These are phyloP conservation scores for Crossaster papposus DNA, from an alignment of 53 echinoderm and acorn worm genomes.

Conservation along the genomic window DNA sequence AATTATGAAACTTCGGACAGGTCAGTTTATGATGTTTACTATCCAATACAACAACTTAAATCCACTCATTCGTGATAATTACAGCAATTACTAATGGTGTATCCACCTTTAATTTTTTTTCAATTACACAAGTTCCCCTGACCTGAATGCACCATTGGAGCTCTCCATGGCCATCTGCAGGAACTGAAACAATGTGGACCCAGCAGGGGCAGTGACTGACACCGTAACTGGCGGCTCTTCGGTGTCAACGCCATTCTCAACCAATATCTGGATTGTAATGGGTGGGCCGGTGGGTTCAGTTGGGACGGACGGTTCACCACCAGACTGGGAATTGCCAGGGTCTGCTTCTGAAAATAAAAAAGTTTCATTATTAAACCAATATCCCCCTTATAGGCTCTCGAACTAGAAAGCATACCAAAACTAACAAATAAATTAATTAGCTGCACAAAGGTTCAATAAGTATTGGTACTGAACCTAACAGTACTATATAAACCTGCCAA, in stretches of 20 bases:
- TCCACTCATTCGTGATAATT: too few relatives aligned
- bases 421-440: too few relatives aligned
- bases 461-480: too few relatives aligned
- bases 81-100: too few relatives aligned
- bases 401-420: too few relatives aligned
- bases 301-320: background rate
- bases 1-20: too few relatives aligned
- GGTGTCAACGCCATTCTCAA: constrained; percentile 54
- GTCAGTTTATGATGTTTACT: too few relatives aligned
- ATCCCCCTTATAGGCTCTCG: too few relatives aligned
- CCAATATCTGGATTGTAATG: constrained; percentile 40
- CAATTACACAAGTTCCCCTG: background rate
- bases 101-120: too few relatives aligned
- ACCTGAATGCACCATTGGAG: constrained; percentile 31
- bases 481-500: too few relatives aligned
- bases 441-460: too few relatives aligned
- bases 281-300: constrained; percentile 9
- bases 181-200: constrained; percentile 27
- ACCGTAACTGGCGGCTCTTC: background rate
- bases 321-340: background rate
- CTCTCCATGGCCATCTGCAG: constrained; percentile 28
- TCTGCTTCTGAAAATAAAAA: background rate
- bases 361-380: background rate
- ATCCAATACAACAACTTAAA: too few relatives aligned
- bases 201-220: constrained; percentile 25